Conservation (phyloP, 30 jellyfish, hydroid and myxozoan genomes). For the Sanderia malayensis region DNA sequence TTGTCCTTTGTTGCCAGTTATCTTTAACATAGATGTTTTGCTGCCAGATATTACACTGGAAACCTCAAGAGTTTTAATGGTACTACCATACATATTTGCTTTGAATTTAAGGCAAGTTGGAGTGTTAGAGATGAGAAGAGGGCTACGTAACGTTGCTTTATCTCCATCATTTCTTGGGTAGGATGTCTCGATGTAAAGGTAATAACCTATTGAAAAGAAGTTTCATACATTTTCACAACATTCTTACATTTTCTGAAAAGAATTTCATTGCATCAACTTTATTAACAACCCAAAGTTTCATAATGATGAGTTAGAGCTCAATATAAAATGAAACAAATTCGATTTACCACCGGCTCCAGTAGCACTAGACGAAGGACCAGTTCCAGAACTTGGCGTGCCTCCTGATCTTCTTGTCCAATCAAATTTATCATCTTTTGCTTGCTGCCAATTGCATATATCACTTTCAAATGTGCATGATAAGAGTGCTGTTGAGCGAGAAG, state of each 20-base stretch:
- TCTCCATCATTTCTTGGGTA: conserved; percentile 51
- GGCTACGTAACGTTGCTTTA: conserved; percentile 40
- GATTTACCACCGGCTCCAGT: conserved; percentile 27
- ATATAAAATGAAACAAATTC: too few relatives aligned
- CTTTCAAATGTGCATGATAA: conserved; percentile 33
- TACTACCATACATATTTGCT: conserved; percentile 36
- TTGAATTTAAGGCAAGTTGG: conserved; percentile 37
- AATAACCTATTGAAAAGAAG: conserved; percentile 19
- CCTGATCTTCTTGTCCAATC: conserved; percentile 52
- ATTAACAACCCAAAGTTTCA: too few relatives aligned
- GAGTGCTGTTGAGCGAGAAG: too few relatives aligned
- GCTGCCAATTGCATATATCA: conserved; percentile 43
- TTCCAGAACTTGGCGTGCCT: conserved; percentile 18
- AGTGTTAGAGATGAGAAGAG: neutral
- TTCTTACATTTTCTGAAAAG: too few relatives aligned
- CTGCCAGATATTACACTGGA: conserved; percentile 3
- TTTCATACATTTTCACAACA: too few relatives aligned
- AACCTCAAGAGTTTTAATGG: conserved; percentile 11
- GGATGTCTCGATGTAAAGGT: conserved; percentile 49
- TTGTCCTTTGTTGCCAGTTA: conserved; percentile 42
- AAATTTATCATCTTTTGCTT: conserved; percentile 42
- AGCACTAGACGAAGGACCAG: conserved; percentile 36
- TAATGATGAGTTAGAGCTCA: too few relatives aligned
- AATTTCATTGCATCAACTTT: too few relatives aligned
- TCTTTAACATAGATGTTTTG: neutral